A percentile compares a stretch with the other conserved stretches of the same genome.
Evolutionary conservation across 2,113 vertebrate species (phyloP).

Genomic region (Anser brachyrhynchus): DNA sequence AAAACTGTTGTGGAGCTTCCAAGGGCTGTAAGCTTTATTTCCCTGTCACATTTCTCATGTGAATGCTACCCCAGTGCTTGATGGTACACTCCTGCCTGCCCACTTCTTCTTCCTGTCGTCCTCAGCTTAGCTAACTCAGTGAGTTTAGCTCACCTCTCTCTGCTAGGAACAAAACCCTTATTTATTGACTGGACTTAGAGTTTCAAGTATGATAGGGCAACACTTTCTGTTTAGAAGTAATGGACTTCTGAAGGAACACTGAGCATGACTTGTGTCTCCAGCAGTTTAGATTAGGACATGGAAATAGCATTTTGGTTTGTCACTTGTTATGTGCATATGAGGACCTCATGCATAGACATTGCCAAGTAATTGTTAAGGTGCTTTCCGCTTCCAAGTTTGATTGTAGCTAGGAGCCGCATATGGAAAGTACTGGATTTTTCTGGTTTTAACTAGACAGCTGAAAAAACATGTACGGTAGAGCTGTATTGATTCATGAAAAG

Average conservation of each 20-base stretch:
- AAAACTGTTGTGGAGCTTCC: background rate
- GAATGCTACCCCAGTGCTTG: background rate
- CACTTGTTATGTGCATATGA: background rate
- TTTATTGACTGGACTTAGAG: background rate
- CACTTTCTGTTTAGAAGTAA: background rate
- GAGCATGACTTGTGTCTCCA: background rate
- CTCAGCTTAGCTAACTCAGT: background rate
- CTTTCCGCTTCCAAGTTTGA: background rate
- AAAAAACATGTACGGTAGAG: background rate
- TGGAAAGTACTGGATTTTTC: background rate
- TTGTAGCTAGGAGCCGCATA: background rate
- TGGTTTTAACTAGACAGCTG: background rate
- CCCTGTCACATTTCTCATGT: background rate
- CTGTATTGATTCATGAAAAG: background rate
- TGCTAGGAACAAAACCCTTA: background rate
- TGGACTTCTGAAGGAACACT: background rate
- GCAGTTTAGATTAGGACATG: background rate
- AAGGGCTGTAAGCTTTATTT: background rate
- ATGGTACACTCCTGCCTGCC: background rate
- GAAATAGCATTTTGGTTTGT: background rate
- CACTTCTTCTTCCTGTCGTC: background rate
- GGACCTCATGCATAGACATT: background rate
- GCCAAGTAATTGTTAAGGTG: background rate
- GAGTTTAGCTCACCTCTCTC: background rate
- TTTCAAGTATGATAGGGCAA: background rate